A percentile compares a stretch with the other conserved stretches of the same genome.
Evolutionary conservation across 2,797 vertebrate species (phyloP).

Genomic region (Acanthurus tractus): DNA sequence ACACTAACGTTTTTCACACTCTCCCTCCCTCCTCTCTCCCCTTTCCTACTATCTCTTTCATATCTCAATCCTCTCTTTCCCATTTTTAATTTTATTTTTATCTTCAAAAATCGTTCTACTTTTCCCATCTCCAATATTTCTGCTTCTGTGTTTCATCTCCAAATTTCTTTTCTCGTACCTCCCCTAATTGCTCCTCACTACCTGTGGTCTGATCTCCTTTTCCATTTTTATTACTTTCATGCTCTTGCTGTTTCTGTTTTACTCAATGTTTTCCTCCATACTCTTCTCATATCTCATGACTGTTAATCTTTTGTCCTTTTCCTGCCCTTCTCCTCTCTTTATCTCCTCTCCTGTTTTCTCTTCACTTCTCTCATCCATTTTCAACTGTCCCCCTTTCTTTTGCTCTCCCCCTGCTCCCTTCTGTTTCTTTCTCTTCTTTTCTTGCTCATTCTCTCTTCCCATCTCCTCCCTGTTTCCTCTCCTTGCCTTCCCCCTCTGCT

Average conservation of each 20-base stretch:
- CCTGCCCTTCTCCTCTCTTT: not conserved
- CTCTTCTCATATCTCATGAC: conserved; percentile 8
- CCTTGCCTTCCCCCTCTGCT: not conserved
- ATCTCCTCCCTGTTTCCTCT: not conserved
- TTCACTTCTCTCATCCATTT: not conserved
- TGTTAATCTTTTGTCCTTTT: conserved; percentile 32
- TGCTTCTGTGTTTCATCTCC: conserved; percentile 1
- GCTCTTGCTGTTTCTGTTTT: conserved; percentile 8
- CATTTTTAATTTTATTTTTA: conserved; percentile 19
- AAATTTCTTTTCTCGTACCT: conserved; percentile 20
- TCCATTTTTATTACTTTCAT: conserved; percentile 43
- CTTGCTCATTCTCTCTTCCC: not conserved
- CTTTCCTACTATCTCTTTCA: conserved; percentile 2
- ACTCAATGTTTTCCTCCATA: not conserved
- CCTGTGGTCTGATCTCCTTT: conserved; percentile 34
- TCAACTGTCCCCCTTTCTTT: not conserved
- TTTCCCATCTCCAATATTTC: not conserved
- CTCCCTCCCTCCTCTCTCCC: not conserved
- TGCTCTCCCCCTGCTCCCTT: not conserved
- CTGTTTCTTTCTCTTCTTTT: not conserved
- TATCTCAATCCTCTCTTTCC: conserved; percentile 21
- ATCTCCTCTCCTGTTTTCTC: not conserved
- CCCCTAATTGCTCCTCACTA: conserved; percentile 3
- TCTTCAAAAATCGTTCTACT: not conserved
- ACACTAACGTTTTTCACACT: conserved; percentile 44